A percentile compares a stretch with the other conserved stretches of the same genome.
Evolutionary conservation across 2,888 invertebrate species (phyloP).

Genomic region (Lepeophtheirus nordmannii): DNA sequence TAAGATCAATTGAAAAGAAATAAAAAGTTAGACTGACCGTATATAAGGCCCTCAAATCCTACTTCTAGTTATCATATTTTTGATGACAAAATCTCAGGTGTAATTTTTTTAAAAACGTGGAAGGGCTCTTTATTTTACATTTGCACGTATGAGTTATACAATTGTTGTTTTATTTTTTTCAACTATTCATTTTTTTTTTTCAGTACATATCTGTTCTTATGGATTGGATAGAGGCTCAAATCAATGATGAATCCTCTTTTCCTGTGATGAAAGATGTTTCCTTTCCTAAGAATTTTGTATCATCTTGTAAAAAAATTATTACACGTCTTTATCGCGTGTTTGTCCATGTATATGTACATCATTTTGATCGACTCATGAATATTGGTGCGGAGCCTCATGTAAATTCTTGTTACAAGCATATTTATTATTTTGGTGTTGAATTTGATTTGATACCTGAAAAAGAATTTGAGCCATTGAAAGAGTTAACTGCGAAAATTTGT

Average conservation of each 20-base stretch:
- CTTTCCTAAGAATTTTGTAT: constrained; percentile 66
- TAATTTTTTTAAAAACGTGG: too few species aligned
- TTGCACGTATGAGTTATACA: too few species aligned
- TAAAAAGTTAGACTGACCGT: too few species aligned
- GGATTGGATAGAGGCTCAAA: constrained; percentile 82
- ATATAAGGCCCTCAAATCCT: too few species aligned
- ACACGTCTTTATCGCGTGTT: constrained; percentile 75
- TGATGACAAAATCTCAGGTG: too few species aligned
- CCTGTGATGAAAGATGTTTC: constrained; percentile 69
- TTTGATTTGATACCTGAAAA: constrained; percentile 64
- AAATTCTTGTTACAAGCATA: constrained; percentile 86
- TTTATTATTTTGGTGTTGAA: constrained; percentile 76
- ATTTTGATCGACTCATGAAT: constrained; percentile 53
- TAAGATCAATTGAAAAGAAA: too few species aligned
- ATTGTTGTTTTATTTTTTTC: too few species aligned
- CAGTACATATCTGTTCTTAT: constrained; percentile 65
- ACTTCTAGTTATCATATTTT: too few species aligned
- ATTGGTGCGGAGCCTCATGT: constrained; percentile 56
- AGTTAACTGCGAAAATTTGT: constrained; percentile 58
- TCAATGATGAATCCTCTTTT: constrained; percentile 71
- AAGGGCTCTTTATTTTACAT: too few species aligned
- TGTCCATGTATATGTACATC: constrained; percentile 85
- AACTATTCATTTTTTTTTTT: constrained; percentile 46
- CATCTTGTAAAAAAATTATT: constrained; percentile 66
- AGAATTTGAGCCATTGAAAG: constrained; percentile 65